A percentile compares a stretch with the other conserved stretches of the same genome.
phyloP scores from a whole-genome alignment of 2,797 vertebrate genomes.

The Emys orbicularis region DNA sequence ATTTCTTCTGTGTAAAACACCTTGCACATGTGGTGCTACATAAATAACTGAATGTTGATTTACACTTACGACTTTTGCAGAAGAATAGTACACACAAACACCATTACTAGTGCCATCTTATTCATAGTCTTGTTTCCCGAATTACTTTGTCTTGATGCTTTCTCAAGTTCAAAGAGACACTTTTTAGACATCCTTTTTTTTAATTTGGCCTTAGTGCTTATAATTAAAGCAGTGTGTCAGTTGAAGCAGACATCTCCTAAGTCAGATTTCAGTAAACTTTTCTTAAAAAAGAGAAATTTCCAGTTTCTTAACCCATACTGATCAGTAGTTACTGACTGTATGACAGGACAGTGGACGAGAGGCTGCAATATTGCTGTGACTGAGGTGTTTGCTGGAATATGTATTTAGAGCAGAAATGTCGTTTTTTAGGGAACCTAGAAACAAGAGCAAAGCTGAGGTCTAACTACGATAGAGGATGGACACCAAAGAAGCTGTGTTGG shows the following conservation, averaged over 20 bases:
- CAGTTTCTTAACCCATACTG: conserved; percentile 38
- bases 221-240: not conserved
- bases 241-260: not conserved
- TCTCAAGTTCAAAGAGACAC: not conserved
- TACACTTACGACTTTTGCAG: not conserved
- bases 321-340: conserved; percentile 11
- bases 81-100: not conserved
- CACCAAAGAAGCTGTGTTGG: conserved; percentile 72
- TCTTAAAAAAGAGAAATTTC: not conserved
- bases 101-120: not conserved
- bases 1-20: not conserved
- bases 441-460: conserved; percentile 78
- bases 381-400: conserved; percentile 66
- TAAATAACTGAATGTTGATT: not conserved
- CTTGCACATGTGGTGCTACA: accelerated
- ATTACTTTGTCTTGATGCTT: not conserved
- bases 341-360: not conserved
- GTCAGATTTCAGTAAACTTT: not conserved
- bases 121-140: not conserved
- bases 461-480: conserved; percentile 65
- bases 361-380: conserved; percentile 42
- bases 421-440: conserved; percentile 74
- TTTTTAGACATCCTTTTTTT: not conserved
- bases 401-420: conserved; percentile 76
- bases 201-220: not conserved